Base-by-base conservation (phyloP, 2,888 invertebrate species). In the Temnothorax ravouxi region DNA sequence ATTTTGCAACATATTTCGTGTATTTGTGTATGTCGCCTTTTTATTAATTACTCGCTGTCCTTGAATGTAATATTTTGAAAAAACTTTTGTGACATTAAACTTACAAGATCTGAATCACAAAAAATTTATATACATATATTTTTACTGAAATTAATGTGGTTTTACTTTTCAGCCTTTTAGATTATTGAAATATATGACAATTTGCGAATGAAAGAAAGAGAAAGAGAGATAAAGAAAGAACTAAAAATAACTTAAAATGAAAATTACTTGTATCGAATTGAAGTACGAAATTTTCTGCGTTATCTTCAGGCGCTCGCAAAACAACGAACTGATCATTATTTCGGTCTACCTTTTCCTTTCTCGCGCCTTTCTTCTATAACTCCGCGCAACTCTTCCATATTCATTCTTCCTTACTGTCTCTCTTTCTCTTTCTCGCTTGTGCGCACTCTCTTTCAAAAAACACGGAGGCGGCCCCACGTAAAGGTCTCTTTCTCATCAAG, bases 281-380 rank as follows among this genome's bases (percentile, higher is more conserved):
- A 54, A 54, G 11, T 41, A 41, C 54, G 13, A 56, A 72, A 18
- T 41, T 13, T 41, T 8, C 82, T 84, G 81, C 82, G 64, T 25
- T 56, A 67, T 80, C 82, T 72, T 85, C 59, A 76, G 79, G 77
- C 86, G 67, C 72, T 83, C 84, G 80, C 82, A 77, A 85, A 69
- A 76, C 86, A 83, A 86, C 52, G 76, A 85, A 84, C 79, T 59
- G 86, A 86, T 86, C 75, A 80, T 80, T 85, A 66, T 54, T 56
- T 67, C 52, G 38, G 18, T 50, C n/a, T 62, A 47, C 21, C 62
- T 64, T 84, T 81, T 56, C 38, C 62, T 81, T 83, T 84, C 80
- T 74, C 59, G 38, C 50, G 61, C 74, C 84, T 77, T 80, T 77
- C 82, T 84, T 84, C 25, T 52, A 56, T 64, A 76, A 80, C 62